Percentiles rank a stretch among this genome's conserved stretches.
These are phyloP conservation scores for Falco peregrinus DNA, from an alignment of 2,797 vertebrate genomes.

Conservation along the genomic window DNA sequence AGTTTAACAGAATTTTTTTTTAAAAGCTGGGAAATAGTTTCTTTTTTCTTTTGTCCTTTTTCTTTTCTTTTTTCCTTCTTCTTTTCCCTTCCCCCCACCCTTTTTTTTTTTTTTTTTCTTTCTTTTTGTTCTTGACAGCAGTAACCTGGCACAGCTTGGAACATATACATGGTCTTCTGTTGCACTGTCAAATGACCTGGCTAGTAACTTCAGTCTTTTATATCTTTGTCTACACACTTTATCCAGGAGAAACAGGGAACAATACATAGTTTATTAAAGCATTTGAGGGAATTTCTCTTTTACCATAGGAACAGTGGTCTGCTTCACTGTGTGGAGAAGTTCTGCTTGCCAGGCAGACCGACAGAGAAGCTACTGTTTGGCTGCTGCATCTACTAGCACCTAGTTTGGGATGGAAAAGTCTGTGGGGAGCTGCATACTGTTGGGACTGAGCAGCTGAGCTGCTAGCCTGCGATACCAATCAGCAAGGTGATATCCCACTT, in stretches of 20 bases:
- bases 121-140: not conserved
- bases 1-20: not conserved
- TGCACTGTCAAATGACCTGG: not conserved
- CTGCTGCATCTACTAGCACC: not conserved
- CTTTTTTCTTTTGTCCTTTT: not conserved
- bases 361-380: not conserved
- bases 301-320: not conserved
- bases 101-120: too few relatives aligned
- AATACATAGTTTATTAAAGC: not conserved
- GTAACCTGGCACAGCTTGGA: not conserved
- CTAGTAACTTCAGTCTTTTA: not conserved
- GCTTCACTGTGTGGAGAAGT: not conserved
- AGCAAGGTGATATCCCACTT: not conserved
- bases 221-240: not conserved
- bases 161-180: not conserved
- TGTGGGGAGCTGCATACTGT: not conserved
- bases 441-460: not conserved
- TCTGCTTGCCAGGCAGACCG: not conserved
- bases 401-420: not conserved
- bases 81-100: fast-evolving
- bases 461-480: not conserved
- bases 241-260: not conserved
- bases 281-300: not conserved
- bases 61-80: too few relatives aligned
- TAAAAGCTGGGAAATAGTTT: not conserved